Evolutionary conservation across 2,888 invertebrate species (phyloP), one percentile per base, ranked within the genome.

Genomic region (Trypoxylon attenuatum): DNA sequence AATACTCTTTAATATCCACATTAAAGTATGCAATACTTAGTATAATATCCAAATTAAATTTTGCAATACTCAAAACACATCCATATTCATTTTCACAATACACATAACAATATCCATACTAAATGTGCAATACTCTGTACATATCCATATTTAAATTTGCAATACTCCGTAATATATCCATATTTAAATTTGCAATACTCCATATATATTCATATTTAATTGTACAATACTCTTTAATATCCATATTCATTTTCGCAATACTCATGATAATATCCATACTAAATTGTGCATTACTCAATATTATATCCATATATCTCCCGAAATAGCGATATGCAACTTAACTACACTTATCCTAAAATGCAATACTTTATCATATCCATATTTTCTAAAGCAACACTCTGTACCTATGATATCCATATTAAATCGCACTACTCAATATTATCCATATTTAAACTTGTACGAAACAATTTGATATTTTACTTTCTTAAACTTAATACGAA

Each of bases 291-390:
- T 25, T 46, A 15, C 16, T 46, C 13, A 25, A 15, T 46, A 6
- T 2, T n/a, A n/a, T 46, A 46, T 46, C 46, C 27, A 46, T 46
- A 25, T 46, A n/a, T n/a, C n/a, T n/a, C n/a, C n/a, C 22, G n/a
- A 5, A 21, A 22, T n/a, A 1, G 3, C 5, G 18, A 16, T n/a
- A 43, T 43, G 22, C 5, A n/a, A 1, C n/a, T 1, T 4, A 2
- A 22, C n/a, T 43, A 43, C 22, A n/a, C 43, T 22, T 43, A 43
- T 22, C 22, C n/a, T 21, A 16, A 16, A 42, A 4, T 16, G 38
- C 61, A 56, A 60, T 49, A 47, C 27, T 43, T 23, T 39, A 13
- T 3, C 29, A 23, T 45, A 41, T 56, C 51, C 21, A 43, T 49
- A 39, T 41, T 41, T 43, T 22, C 5, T 22, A 22, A 1, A 10